These are phyloP conservation scores for Coluber constrictor DNA, from an alignment of 2,797 vertebrate genomes.

Conservation along the genomic window DNA sequence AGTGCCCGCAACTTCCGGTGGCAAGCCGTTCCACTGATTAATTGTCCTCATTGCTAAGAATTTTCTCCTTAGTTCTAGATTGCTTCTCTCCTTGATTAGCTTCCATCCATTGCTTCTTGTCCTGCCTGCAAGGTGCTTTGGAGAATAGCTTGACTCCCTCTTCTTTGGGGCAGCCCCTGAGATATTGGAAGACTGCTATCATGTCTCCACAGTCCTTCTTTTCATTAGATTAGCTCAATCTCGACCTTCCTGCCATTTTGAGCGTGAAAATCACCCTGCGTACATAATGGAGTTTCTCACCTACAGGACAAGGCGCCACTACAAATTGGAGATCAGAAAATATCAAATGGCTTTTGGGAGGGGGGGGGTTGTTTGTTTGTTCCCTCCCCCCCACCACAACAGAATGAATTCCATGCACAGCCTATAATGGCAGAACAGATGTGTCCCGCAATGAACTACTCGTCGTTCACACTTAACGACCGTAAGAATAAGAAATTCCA, in stretches of 20 bases:
- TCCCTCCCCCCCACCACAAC: neutral
- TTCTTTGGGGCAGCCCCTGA: too few species aligned
- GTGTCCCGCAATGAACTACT: neutral
- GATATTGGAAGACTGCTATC: too few species aligned
- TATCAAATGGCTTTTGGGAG: fast-evolving
- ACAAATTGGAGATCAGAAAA: neutral
- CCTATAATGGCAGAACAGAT: neutral
- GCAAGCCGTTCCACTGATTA: too few species aligned
- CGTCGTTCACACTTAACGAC: neutral
- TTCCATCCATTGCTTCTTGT: too few species aligned
- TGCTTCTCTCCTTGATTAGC: too few species aligned
- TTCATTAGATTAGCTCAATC: too few species aligned
- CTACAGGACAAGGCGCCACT: neutral
- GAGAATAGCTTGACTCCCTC: too few species aligned
- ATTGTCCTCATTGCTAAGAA: too few species aligned
- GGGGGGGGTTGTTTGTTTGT: neutral
- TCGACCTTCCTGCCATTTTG: conserved; percentile 10
- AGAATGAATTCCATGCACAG: neutral
- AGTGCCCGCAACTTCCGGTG: too few species aligned
- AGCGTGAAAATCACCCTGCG: conserved; percentile 11
- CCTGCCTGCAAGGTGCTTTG: too few species aligned
- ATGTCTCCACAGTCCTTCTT: too few species aligned
- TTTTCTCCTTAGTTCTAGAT: too few species aligned
- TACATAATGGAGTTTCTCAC: neutral
- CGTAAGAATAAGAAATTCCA: neutral